These are phyloP conservation scores for Allobates femoralis DNA, from an alignment of 2,797 vertebrate genomes.

Conservation along the genomic window DNA sequence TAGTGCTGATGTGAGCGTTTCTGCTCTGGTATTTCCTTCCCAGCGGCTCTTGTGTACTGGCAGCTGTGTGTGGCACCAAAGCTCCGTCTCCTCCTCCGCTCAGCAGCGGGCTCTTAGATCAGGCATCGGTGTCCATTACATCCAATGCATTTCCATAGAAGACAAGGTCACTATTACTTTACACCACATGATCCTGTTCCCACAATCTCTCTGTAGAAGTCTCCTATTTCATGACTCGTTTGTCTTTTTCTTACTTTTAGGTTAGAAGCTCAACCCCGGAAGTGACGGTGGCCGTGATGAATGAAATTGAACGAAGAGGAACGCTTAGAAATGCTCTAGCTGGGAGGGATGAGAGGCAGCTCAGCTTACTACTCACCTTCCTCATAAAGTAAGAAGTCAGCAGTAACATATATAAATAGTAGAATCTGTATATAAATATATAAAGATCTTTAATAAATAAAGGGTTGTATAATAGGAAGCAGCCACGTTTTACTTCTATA, in stretches of 20 bases:
- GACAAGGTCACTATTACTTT: neutral
- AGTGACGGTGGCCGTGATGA: constrained; percentile 89
- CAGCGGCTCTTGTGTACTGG: too few species aligned
- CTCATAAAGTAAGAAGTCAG: constrained; percentile 82
- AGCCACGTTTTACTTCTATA: too few species aligned
- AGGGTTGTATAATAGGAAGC: too few species aligned
- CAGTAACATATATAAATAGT: too few species aligned
- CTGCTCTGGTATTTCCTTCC: too few species aligned
- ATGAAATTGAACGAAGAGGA: constrained; percentile 93
- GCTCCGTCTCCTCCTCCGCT: neutral
- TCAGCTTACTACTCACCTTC: constrained; percentile 85
- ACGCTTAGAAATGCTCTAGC: constrained; percentile 92
- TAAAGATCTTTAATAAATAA: too few species aligned
- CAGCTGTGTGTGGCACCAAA: too few species aligned
- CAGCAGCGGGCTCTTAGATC: neutral
- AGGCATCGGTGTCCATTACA: neutral
- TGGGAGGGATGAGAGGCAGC: constrained; percentile 87
- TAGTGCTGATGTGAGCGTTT: too few species aligned
- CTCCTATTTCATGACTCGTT: neutral
- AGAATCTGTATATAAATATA: too few species aligned
- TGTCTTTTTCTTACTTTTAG: constrained; percentile 72
- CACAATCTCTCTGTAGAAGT: neutral
- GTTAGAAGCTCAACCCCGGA: constrained; percentile 82
- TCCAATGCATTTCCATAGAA: too few species aligned
- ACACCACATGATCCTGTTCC: neutral